Base-by-base conservation (phyloP, 1,140 invertebrate genomes). In the Drosophila aff. region DNA sequence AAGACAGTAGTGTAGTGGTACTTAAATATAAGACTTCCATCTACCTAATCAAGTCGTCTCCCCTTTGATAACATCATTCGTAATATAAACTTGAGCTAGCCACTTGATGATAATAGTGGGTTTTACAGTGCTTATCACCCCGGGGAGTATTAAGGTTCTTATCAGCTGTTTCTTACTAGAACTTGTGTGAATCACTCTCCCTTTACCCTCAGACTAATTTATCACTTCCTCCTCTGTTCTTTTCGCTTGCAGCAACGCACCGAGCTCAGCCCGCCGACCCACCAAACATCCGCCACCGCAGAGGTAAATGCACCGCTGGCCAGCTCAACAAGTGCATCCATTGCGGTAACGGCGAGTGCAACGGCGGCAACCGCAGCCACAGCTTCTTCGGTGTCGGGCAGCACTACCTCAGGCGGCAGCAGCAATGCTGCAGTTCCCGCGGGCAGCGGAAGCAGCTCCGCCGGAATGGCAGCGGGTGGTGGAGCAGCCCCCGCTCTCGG, bases 201-300 rank as follows among this genome's bases (percentile, higher is more conserved):
- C 18, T 26, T 52, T 41, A 43, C 44, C 40, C 16, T 46, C 21
- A 58, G 43, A 62, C 26, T 46, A 53, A 63, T 38, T 31, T 38
- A 55, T 21, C 33, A 43, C 47, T 53, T 43, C 44, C 53, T 62
- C 16, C 23, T 36, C 10, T 31, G 18, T 71, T 76, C 36, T 31
- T 50, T 76, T 87, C 31, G 59, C 58, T 16, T 21, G 26, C 76
- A 92, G 91, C 91, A 92, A 92, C 92, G 90, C 63, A 92, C 91
- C 5, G 91, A 92, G 52, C 68, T 92, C 33, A 92, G 91, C 76
- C 91, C 91, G 38, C 91, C 91, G 50, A 84, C 91, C 62, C 91
- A 92, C 79, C 91, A 92, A 58, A 68, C 86, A 65, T 90, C 85
- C 44, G 85, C 81, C 49, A 90, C 85, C n/a, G 85, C 85, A 5